These are phyloP conservation scores for Menidia beryllina DNA, from an alignment of 2,113 vertebrate genomes.

Conservation along the genomic window DNA sequence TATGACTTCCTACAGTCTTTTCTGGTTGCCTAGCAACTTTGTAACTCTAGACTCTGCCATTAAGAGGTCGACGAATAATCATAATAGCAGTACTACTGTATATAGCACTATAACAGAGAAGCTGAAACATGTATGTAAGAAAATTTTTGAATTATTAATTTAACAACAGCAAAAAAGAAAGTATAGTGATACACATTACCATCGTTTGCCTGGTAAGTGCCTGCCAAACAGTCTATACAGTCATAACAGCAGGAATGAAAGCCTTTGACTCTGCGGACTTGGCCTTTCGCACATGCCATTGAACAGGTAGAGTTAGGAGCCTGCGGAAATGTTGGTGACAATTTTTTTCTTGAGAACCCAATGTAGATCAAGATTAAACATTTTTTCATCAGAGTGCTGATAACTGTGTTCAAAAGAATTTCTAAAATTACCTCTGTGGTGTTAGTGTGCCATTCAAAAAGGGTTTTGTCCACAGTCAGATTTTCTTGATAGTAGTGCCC, in stretches of 20 bases:
- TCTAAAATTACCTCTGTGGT: conserved; percentile 56
- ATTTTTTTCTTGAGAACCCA: neutral
- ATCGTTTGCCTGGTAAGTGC: conserved; percentile 82
- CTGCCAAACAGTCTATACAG: conserved; percentile 86
- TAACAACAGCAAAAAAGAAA: conserved; percentile 27
- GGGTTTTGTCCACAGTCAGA: conserved; percentile 67
- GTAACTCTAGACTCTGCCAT: neutral
- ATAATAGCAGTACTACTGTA: neutral
- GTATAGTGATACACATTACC: conserved; percentile 50
- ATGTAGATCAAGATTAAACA: neutral
- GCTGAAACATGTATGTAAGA: too few species aligned
- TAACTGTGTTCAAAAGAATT: neutral
- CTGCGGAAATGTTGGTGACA: conserved; percentile 67
- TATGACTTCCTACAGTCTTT: neutral
- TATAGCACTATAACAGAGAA: too few species aligned
- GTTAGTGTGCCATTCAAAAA: conserved; percentile 84
- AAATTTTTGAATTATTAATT: neutral
- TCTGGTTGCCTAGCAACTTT: neutral
- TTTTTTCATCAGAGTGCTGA: neutral
- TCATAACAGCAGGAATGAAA: conserved; percentile 89
- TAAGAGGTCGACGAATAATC: neutral
- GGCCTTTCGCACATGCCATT: conserved; percentile 79
- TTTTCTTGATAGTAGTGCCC: conserved; percentile 75
- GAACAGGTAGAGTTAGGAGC: conserved; percentile 87
- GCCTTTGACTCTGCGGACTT: conserved; percentile 82